Percentiles rank a stretch among this genome's conserved stretches.
Conservation (phyloP, 2,888 invertebrate species). For the Drosophila leonis region DNA sequence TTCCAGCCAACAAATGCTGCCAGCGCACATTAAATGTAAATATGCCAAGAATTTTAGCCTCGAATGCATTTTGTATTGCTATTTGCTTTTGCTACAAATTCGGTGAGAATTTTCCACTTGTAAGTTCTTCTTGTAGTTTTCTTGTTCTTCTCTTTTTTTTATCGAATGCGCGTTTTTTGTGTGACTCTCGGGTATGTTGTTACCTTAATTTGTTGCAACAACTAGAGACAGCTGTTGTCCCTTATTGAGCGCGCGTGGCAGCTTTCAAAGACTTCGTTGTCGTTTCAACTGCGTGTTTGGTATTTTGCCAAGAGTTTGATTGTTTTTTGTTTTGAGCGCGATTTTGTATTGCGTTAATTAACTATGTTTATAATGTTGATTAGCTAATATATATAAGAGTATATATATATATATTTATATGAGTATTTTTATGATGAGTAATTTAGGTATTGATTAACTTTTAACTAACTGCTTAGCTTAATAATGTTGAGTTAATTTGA, state of each 20-base stretch:
- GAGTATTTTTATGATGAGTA: constrained; percentile 22
- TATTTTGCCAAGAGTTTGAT: constrained; percentile 18
- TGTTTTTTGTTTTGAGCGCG: constrained; percentile 12
- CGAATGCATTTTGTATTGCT: constrained; percentile 83
- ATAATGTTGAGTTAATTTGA: constrained; percentile 15
- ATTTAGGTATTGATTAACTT: constrained; percentile 13
- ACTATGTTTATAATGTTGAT: constrained; percentile 4
- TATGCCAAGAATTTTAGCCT: constrained; percentile 83
- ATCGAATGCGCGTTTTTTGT: constrained; percentile 8
- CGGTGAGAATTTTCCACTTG: constrained; percentile 49
- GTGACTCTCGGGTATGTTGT: constrained; percentile 28
- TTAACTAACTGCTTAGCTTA: constrained; percentile 33
- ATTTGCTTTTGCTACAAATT: constrained; percentile 43
- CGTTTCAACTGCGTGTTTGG: constrained; percentile 26
- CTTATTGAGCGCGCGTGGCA: constrained; percentile 27
- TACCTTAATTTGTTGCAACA: constrained; percentile 46
- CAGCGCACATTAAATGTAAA: constrained; percentile 83
- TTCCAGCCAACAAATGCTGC: constrained; percentile 79
- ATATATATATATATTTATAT: constrained; percentile 20
- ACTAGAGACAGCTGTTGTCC: constrained; percentile 13
- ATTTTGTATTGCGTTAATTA: constrained; percentile 16
- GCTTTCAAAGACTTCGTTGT: constrained; percentile 33
- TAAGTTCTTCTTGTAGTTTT: constrained; percentile 22
- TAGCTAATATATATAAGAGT: constrained; percentile 13
- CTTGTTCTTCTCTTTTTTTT: constrained; percentile 1